Conservation (phyloP, 64 coral and sea anemone species). For the Astreopora myriophthalma region DNA sequence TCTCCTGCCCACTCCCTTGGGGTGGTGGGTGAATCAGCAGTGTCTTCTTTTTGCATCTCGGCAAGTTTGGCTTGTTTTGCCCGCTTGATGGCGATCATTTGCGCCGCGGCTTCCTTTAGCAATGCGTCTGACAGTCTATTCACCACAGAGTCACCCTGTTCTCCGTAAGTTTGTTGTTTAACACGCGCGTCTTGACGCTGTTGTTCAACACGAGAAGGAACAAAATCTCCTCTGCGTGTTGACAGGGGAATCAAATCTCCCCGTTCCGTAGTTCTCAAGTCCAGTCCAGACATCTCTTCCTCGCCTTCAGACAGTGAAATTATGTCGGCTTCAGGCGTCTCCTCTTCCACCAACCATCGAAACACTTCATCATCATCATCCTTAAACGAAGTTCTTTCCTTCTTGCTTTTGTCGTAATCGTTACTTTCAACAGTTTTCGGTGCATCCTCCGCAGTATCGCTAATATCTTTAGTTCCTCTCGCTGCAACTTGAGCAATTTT, state of each 20-base stretch:
- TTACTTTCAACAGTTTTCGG: background rate
- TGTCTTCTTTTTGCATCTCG: background rate
- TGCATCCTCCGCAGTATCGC: constrained; percentile 17
- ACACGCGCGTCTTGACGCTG: background rate
- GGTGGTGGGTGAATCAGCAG: background rate
- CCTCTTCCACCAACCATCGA: constrained; percentile 42
- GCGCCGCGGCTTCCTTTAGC: constrained; percentile 75
- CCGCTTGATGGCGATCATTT: constrained; percentile 86
- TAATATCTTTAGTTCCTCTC: background rate
- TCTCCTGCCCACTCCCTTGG: constrained; percentile 11
- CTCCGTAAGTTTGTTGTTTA: background rate
- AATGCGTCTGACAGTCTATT: constrained; percentile 74
- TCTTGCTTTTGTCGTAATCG: background rate
- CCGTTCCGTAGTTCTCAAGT: background rate
- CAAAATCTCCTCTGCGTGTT: background rate
- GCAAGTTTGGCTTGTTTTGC: constrained; percentile 23
- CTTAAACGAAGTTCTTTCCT: background rate
- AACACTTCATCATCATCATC: background rate
- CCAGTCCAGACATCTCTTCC: constrained; percentile 35
- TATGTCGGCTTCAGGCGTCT: constrained; percentile 64
- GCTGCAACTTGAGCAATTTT: background rate
- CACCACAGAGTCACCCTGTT: constrained; percentile 36
- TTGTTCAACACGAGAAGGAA: constrained; percentile 27
- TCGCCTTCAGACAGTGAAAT: constrained; percentile 65
- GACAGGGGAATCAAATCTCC: background rate